Base-by-base conservation (phyloP, 92 coral and sea anemone genomes). In the Porites cylindrica region DNA sequence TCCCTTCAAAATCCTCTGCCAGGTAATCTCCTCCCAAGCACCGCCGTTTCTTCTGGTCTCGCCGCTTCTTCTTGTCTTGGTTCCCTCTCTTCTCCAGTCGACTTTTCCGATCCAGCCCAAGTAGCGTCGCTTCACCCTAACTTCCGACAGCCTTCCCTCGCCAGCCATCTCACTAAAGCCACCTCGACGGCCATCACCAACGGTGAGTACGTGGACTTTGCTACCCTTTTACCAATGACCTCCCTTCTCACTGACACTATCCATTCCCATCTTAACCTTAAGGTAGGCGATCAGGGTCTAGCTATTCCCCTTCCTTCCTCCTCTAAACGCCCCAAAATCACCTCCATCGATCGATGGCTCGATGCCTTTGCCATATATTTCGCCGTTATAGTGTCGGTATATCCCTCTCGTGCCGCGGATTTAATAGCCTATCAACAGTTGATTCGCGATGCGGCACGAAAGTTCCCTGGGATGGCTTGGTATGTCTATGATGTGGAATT, bases 401-500 rank as follows among this genome's bases (percentile, higher is more conserved):
- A 76, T 6, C 67, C 68, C 51, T 76, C 80, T 1, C 52, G 67
- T 17, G 66, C 66, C 66, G 12, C 53, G 7, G 52, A 20, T 2
- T 29, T 58, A 76, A 58, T 58, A 2, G 66, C 80, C 10, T 56
- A 76, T 11, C 80, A 76, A 29, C 67, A 76, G 66, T 7, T 56
- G 7, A 17, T 26, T 32, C 51, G 20, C 10, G 2, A 70, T 9
- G 18, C 16, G 11, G 76, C 59, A 11, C 13, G 52, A 20, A 76
- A 76, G 58, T 76, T 76, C 50, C 80, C 66, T 10, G 50, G 80
- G 50, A 76, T 76, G 66, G 21, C 80, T 1, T 76, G 79, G 79
- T 75, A 75, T 16, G 65, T 20, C 2, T 81, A 81, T 62, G 66
- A 38, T 38, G 47, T 38, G 47, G 47, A 38, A 38, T 38, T 38